Evolutionary conservation across 2,113 vertebrate species (phyloP).

Genomic region (Anoura caudifer): DNA sequence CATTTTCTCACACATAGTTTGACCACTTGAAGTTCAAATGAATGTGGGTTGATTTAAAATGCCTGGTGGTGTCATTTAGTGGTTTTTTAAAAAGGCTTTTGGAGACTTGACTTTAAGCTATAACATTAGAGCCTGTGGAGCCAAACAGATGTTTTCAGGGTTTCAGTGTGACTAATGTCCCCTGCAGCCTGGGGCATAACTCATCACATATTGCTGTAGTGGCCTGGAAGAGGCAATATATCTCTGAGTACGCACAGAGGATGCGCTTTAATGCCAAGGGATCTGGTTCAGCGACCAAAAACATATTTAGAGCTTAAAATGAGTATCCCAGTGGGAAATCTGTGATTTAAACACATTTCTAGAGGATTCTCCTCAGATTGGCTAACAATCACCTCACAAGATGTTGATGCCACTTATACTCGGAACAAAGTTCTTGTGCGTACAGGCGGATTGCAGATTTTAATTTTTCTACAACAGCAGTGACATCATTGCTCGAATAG

Average conservation of each 20-base stretch:
- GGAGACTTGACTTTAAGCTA: slow-evolving; percentile 35
- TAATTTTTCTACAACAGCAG: not conserved
- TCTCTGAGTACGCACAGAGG: slow-evolving; percentile 29
- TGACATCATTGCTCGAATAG: not conserved
- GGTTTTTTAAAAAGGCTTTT: slow-evolving; percentile 37
- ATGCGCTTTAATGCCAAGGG: slow-evolving; percentile 13
- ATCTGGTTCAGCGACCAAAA: slow-evolving; percentile 25
- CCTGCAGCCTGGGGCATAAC: not conserved
- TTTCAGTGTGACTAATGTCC: not conserved
- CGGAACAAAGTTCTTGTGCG: not conserved
- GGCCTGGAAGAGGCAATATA: not conserved
- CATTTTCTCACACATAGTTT: not conserved
- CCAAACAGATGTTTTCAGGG: not conserved
- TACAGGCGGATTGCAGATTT: not conserved
- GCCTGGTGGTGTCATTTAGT: slow-evolving; percentile 14
- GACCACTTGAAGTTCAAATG: not conserved
- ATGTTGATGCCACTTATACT: not conserved
- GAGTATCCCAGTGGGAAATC: slow-evolving; percentile 15
- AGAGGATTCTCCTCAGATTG: not conserved
- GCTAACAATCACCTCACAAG: not conserved
- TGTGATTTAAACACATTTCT: slow-evolving; percentile 17
- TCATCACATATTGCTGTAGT: slow-evolving; percentile 4
- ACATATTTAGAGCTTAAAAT: slow-evolving; percentile 34
- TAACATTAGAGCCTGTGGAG: slow-evolving; percentile 12
- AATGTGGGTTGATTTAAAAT: slow-evolving; percentile 42